These are phyloP conservation scores for Etheostoma cragini DNA, from an alignment of 2,113 vertebrate species.

Conservation along the genomic window DNA sequence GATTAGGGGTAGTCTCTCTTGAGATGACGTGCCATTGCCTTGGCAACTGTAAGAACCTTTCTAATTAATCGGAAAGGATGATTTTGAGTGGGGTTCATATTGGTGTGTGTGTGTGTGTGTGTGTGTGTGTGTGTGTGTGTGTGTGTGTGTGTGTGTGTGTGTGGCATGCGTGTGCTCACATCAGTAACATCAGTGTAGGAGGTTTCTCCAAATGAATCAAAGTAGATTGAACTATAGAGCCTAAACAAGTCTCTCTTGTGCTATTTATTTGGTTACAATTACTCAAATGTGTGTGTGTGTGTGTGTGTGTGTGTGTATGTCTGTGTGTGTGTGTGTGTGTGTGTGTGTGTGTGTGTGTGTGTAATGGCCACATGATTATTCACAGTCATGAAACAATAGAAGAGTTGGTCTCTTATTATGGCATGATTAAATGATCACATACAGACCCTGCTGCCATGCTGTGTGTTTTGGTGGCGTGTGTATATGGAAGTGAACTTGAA, in stretches of 20 bases:
- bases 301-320: slow-evolving; percentile 22
- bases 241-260: slow-evolving; percentile 63
- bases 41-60: slow-evolving; percentile 45
- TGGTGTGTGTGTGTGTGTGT: slow-evolving; percentile 8
- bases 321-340: slow-evolving; percentile 25
- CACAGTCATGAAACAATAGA: slow-evolving; percentile 76
- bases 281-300: slow-evolving; percentile 34
- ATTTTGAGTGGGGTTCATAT: slow-evolving; percentile 19
- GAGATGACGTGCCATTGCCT: slow-evolving; percentile 63
- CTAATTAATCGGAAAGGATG: slow-evolving; percentile 44
- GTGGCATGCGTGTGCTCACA: slow-evolving; percentile 20
- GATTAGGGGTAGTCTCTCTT: slow-evolving; percentile 48
- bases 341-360: slow-evolving; percentile 22
- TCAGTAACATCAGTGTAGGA: slow-evolving; percentile 49
- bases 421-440: slow-evolving; percentile 66
- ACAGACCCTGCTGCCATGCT: slow-evolving; percentile 36
- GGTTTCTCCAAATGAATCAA: slow-evolving; percentile 65
- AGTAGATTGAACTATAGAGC: slow-evolving; percentile 59
- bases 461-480: slow-evolving; percentile 30
- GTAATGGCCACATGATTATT: slow-evolving; percentile 71
- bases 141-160: slow-evolving; percentile 35
- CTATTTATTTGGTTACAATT: slow-evolving; percentile 58
- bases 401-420: slow-evolving; percentile 64
- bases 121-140: slow-evolving; percentile 26
- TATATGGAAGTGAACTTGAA: not conserved